Base-by-base conservation (phyloP, 2,797 vertebrate species). In the Pantherophis vulpinus region DNA sequence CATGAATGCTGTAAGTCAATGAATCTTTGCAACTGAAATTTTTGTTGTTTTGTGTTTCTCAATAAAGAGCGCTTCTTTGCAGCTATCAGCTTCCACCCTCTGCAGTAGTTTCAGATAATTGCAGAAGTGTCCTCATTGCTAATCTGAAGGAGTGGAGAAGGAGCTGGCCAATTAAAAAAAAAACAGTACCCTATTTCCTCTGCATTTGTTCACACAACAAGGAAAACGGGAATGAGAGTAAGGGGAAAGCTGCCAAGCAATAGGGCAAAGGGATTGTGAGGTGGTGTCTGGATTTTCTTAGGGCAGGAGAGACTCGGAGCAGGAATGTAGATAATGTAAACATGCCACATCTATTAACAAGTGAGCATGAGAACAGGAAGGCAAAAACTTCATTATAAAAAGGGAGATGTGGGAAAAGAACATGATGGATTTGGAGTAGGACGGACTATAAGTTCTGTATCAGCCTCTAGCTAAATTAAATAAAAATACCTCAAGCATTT, bases 1-100 rank as follows among this genome's bases (percentile, higher is more conserved):
- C 93, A 99, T 99, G 99, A 99, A 99, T 16, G 99, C 99, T 3
- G 99, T 99, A 92, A 99, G 99, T 98, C 83, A 51, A 59, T 63
- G 23, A 37, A 11, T 3, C 32, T 94, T 47, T 37, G 0, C 3
- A 11, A 37, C 20, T 83, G 42, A 47, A 47, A 12, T 90, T 89
- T 92, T 29, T 56, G 27, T 32, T 61, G 23, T 59, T 18, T 88
- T 0, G 0, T 18, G 0, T 4, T 13, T n/a, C 6, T 56, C 25
- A 5, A 8, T 93, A n/a, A 87, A 83, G 37, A 42, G 74, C 9
- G 9, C 37, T 79, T 79, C 70, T 42, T 20, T 79, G 70, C 32
- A 20, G 32, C 8, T 79, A 11, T 79, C 37, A 10, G 32, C 66
- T 74, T 74, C 66, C n/a, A 20, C 66, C n/a, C 13, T 9, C 16